These are phyloP conservation scores for Acropora yongei DNA, from an alignment of 64 coral and sea anemone species.

Conservation along the genomic window DNA sequence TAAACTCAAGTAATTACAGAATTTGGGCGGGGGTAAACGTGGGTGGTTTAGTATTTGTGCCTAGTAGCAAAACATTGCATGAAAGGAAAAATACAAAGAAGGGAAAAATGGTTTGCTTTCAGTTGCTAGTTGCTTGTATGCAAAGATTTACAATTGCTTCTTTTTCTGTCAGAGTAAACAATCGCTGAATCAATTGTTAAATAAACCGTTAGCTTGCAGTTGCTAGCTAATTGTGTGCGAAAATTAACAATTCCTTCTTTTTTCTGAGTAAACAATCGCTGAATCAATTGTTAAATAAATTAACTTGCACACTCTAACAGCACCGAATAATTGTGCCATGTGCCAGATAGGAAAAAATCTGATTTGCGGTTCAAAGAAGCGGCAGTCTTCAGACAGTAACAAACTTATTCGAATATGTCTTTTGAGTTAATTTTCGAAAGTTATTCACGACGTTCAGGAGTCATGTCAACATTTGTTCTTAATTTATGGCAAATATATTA, in stretches of 20 bases:
- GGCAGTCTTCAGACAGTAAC: too few species aligned
- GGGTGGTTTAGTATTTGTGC: not conserved
- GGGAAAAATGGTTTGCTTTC: not conserved
- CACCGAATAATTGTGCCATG: too few species aligned
- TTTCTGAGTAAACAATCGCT: not conserved
- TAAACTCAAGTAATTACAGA: not conserved
- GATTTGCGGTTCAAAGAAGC: too few species aligned
- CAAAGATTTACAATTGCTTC: too few species aligned
- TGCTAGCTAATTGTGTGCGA: too few species aligned
- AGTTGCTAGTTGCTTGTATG: too few species aligned
- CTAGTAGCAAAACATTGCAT: not conserved
- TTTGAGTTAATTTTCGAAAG: too few species aligned
- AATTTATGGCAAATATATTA: slow-evolving; percentile 24
- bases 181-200: not conserved
- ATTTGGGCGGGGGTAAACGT: not conserved
- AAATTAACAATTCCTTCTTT: too few species aligned
- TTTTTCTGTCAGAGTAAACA: not conserved
- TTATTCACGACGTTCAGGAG: too few species aligned
- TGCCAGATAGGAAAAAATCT: too few species aligned
- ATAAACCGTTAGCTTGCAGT: not conserved
- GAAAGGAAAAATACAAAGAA: not conserved
- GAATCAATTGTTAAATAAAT: not conserved
- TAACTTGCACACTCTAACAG: not conserved
- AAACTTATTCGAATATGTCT: too few species aligned
- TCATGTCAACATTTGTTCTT: slow-evolving; percentile 1